Evolutionary conservation across 2,888 invertebrate species (phyloP).

Genomic region (Nasonovia ribisnigri): DNA sequence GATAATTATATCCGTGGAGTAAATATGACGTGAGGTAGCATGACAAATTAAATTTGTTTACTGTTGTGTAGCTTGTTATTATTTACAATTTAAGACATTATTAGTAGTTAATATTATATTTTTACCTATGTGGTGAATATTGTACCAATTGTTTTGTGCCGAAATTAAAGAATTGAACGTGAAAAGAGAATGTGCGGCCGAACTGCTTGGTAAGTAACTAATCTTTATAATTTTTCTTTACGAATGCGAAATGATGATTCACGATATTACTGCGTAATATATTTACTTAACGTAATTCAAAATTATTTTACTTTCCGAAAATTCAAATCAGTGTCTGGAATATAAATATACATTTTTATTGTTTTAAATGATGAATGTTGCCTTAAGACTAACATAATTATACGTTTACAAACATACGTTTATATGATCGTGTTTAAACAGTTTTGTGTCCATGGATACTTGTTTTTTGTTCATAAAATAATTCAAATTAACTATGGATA

Average conservation of each 20-base stretch:
- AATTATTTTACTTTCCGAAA: neutral
- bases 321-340: neutral
- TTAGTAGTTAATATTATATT: neutral
- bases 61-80: neutral
- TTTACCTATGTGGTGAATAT: neutral
- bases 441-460: no score
- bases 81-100: neutral
- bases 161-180: neutral
- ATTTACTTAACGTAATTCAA: neutral
- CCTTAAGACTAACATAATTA: neutral
- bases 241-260: neutral
- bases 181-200: conserved; percentile 75
- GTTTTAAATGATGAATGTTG: neutral
- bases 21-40: no score
- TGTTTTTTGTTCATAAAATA: no score
- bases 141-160: neutral
- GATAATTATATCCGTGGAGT: no score
- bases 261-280: neutral
- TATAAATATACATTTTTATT: neutral
- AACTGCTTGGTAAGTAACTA: conserved; percentile 74
- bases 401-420: no score
- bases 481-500: no score
- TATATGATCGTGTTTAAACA: no score
- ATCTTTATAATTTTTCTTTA: neutral
- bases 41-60: no score